Evolutionary conservation across 2,888 invertebrate species (phyloP).

Genomic region (Herminia tarsipennalis): DNA sequence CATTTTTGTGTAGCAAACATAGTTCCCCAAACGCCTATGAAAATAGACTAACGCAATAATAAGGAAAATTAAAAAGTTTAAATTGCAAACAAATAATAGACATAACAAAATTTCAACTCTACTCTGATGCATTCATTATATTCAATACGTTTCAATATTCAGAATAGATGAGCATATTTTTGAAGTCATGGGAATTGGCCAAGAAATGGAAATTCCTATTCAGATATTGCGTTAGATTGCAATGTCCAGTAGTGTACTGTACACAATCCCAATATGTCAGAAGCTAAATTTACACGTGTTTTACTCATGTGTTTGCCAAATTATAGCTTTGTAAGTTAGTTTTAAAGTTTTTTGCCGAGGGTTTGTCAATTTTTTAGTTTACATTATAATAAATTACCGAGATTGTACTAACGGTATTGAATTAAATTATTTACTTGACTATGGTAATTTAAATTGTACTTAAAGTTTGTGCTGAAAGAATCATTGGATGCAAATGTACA

Average conservation of each 20-base stretch:
- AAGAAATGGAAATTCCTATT: constrained; percentile 4
- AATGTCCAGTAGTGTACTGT: constrained; percentile 7
- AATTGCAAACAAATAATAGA: too few relatives aligned
- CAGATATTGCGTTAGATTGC: constrained; percentile 4
- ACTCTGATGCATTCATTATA: constrained; percentile 2
- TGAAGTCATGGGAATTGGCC: constrained; percentile 1
- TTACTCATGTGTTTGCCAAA: constrained; percentile 53
- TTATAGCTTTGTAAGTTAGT: constrained; percentile 55
- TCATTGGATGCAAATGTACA: constrained; percentile 31
- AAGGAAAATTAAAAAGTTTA: too few relatives aligned
- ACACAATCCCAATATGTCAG: constrained; percentile 8
- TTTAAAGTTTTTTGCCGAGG: constrained; percentile 35
- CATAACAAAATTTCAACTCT: constrained; percentile 23
- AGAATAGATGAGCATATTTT: too few relatives aligned
- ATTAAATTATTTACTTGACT: constrained; percentile 28
- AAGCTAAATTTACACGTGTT: constrained; percentile 21
- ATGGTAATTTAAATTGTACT: constrained; percentile 50
- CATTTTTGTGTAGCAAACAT: constrained; percentile 34
- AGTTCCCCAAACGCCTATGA: constrained; percentile 25
- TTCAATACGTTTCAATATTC: constrained; percentile 7
- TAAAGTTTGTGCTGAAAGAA: constrained; percentile 41
- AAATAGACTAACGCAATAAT: constrained; percentile 16
- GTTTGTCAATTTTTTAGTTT: constrained; percentile 38
- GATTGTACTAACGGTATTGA: constrained; percentile 21
- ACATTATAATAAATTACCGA: constrained; percentile 25